These are phyloP conservation scores for Lysandra bellargus DNA, from an alignment of 2,888 invertebrate species.

Conservation along the genomic window DNA sequence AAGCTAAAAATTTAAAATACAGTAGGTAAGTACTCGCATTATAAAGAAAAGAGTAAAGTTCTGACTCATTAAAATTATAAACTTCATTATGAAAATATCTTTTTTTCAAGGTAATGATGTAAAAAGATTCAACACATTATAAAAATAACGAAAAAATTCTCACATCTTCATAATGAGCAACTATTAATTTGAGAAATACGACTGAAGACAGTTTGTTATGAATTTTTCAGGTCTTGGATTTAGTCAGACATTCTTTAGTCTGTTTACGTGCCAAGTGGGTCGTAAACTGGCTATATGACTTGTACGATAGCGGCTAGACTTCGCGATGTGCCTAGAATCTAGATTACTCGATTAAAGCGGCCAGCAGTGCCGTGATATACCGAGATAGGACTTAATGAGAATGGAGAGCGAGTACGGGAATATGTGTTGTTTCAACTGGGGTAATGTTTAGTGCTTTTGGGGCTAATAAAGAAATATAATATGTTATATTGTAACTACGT, in stretches of 20 bases:
- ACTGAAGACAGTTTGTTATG: constrained; percentile 3
- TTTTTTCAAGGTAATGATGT: background rate
- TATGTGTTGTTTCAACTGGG: background rate
- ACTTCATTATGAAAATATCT: background rate
- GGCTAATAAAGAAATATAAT: background rate
- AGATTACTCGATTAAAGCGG: background rate
- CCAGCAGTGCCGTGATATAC: background rate
- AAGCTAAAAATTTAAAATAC: background rate
- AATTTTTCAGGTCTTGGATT: constrained; percentile 23
- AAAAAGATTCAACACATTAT: background rate
- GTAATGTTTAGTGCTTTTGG: background rate
- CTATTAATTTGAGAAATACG: constrained; percentile 3
- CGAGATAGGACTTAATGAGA: constrained; percentile 5
- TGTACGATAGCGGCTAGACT: constrained; percentile 23
- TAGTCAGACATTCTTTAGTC: constrained; percentile 17
- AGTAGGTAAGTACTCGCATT: background rate
- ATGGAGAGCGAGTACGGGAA: background rate
- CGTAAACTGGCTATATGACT: constrained; percentile 41
- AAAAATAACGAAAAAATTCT: background rate
- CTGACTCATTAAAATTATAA: background rate
- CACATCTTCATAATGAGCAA: background rate
- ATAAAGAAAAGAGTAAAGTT: background rate
- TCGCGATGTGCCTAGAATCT: constrained; percentile 8
- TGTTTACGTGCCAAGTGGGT: constrained; percentile 41
- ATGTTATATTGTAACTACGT: too few relatives aligned